Base-by-base conservation (phyloP, 2,113 vertebrate genomes). In the Microcebus ravelobensis region DNA sequence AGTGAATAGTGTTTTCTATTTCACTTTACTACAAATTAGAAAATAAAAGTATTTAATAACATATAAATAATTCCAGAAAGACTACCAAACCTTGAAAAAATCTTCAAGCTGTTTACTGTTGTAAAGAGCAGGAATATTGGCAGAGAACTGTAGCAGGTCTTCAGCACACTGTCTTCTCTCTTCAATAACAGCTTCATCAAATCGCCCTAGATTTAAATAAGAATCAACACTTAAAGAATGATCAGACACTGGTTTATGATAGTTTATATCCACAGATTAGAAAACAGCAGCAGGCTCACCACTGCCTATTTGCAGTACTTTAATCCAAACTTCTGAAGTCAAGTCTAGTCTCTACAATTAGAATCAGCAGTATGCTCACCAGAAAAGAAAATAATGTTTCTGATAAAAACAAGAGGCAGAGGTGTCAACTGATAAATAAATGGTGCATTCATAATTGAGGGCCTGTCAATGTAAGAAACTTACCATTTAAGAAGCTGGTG, bases 81-180 rank as follows among this genome's bases (percentile, higher is more conserved):
- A 95, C 71, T 59, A 96, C 90, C 98, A 91, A 97, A 99, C 99
- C 99, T 99, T 99, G 98, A 99, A 99, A 97, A 99, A 99, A 42
- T 99, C 99, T 97, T 99, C 99, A 65, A 99, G 99, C 93, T 99
- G 99, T 81, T 98, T 99, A 96, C 99, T 99, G 96, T 98, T 99
- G 96, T 99, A 99, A 31, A 99, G 99, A 96, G 99, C 99, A 6
- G 99, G 99, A 91, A 99, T 99, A 96, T 99, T 99, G 91, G 99
- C 99, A 80, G 99, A 99, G 98, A 99, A 99, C 98, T 99, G 99
- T 25, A 99, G 98, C 79, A 99, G 98, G 94, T 99, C 99, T 98
- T 99, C 99, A 12, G 99, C 99, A 90, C 99, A 99, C 98, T 99
- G 99, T 92, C 99, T 99, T 98, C 99, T 99, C 97, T 99, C 99